Evolutionary conservation across 2,888 invertebrate species (phyloP), one percentile per base, ranked within the genome.

Genomic region (Euphydryas editha): DNA sequence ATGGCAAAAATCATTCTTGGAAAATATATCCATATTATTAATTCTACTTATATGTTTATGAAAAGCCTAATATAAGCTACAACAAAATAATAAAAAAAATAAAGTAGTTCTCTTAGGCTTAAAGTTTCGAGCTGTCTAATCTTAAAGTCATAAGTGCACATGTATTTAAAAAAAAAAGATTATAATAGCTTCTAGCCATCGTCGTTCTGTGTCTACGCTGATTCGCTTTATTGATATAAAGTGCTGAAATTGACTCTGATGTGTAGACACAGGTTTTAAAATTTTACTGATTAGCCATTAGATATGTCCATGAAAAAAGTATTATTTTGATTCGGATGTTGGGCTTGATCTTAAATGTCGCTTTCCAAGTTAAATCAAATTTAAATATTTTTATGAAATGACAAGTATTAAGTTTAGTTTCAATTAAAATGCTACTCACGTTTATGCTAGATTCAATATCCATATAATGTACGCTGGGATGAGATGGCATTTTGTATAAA

Each of bases 61-160:
- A 87, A 86, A 88, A 88, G 91, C 91, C 90, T 92, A 91, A 90
- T 86, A 78, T 88, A 90, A 89, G 87, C 85, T 85, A 83, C 87
- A 87, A 85, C 82, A 87, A 85, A 87, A 80, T 83, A 81, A 71
- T 68, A 73, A 72, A 74, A n/a, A n/a, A 79, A 79, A 85, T 86
- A 88, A 85, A 77, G 86, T 90, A 91, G 90, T 73, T 82, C 78
- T 86, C 85, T 82, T 86, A 90, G 87, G 92, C 92, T 90, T 92
- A 88, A 88, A 80, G 77, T 86, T 89, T 90, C 82, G 86, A 86
- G 87, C 89, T 90, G 87, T 88, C 81, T 88, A 85, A 85, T 85
- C 79, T 81, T 87, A 86, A 84, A 74, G 81, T 87, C 85, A 84
- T 88, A 89, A 89, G 87, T 90, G 92, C 92, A 91, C 92, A 90